These are phyloP conservation scores for Grapholita molesta DNA, from an alignment of 1,140 invertebrate species.

Conservation along the genomic window DNA sequence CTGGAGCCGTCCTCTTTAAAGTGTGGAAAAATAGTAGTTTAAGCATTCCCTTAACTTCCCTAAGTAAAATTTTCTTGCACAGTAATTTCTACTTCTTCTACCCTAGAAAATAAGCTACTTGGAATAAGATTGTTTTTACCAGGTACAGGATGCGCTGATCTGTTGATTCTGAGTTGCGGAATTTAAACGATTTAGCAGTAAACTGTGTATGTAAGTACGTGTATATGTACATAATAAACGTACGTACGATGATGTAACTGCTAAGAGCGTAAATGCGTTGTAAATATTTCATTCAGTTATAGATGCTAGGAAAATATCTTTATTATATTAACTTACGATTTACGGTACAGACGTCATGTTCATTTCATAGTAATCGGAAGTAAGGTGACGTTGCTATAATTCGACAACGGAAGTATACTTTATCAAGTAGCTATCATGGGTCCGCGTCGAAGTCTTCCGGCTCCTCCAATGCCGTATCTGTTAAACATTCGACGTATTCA, in stretches of 20 bases:
- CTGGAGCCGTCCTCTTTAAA: too few relatives aligned
- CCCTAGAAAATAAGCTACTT: background rate
- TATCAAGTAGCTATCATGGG: slow-evolving; percentile 36
- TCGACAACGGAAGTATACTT: slow-evolving; percentile 31
- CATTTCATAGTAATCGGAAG: slow-evolving; percentile 8
- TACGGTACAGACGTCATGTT: background rate
- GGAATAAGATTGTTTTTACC: background rate
- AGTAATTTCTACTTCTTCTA: background rate
- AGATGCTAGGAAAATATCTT: background rate
- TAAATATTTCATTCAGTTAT: slow-evolving; percentile 12
- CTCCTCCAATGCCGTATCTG: slow-evolving; percentile 62
- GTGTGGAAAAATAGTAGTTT: too few relatives aligned
- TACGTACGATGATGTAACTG: slow-evolving; percentile 5
- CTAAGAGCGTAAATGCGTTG: background rate
- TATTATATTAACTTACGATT: background rate
- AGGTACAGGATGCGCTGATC: background rate
- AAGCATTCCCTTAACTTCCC: too few relatives aligned
- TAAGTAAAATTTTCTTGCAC: background rate
- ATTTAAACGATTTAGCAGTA: background rate
- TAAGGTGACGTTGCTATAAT: background rate
- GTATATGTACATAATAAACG: background rate
- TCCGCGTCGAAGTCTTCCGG: slow-evolving; percentile 48
- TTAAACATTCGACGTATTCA: slow-evolving; percentile 63
- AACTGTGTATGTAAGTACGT: background rate
- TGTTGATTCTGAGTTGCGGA: background rate